Conservation (phyloP, 30 jellyfish, hydroid and myxozoan genomes). For the Chironex yamaguchii region DNA sequence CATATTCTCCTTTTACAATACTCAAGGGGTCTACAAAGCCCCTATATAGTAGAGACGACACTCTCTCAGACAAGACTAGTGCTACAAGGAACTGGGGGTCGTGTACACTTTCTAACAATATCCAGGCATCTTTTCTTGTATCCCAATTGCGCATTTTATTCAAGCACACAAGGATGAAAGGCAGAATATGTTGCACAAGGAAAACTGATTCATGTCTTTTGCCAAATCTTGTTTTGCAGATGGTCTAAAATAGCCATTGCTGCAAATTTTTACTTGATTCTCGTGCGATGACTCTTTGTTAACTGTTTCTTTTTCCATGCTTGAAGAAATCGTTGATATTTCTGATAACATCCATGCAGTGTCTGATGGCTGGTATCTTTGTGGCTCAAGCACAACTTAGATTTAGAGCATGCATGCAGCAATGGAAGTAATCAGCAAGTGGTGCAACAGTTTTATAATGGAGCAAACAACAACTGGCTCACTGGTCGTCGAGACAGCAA, state of each 20-base stretch:
- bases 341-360: constrained; percentile 10
- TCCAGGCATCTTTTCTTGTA: constrained; percentile 17
- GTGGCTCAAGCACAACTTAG: background rate
- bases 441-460: background rate
- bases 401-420: constrained; percentile 3
- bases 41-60: background rate
- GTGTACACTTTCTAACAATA: background rate
- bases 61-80: background rate
- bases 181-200: background rate
- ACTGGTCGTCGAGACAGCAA: background rate
- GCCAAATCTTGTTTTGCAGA: constrained; percentile 14
- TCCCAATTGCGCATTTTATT: constrained; percentile 20
- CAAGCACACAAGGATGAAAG: background rate
- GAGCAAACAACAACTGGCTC: constrained; percentile 3
- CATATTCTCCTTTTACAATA: constrained; percentile 11
- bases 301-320: constrained; percentile 5
- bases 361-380: background rate
- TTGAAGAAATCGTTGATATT: constrained; percentile 1
- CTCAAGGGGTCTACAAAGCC: background rate
- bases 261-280: background rate
- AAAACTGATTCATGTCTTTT: constrained; percentile 21
- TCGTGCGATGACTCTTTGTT: background rate
- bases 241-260: background rate
- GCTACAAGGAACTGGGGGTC: background rate
- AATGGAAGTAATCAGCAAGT: constrained; percentile 8